Conservation (phyloP, 2,113 vertebrate genomes). For the Ophthalmolycus amberensis region DNA sequence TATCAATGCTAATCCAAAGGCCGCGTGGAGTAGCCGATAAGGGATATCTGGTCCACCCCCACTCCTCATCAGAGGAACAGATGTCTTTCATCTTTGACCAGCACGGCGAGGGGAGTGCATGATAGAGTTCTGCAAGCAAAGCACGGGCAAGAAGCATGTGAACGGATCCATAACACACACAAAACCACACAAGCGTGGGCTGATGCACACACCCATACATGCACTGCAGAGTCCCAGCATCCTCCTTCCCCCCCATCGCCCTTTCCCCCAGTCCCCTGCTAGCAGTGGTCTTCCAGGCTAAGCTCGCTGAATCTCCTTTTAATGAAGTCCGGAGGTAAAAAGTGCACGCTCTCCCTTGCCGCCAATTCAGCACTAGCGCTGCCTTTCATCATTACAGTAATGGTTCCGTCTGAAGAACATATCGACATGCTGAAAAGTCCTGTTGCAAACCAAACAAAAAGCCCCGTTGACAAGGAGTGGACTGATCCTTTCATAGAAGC, state of each 20-base stretch:
- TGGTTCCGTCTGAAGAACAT: slow-evolving; percentile 1
- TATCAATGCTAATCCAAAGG: slow-evolving; percentile 52
- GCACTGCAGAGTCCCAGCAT: not conserved
- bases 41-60: slow-evolving; percentile 12
- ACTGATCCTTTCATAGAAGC: not conserved
- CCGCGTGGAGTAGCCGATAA: slow-evolving; percentile 21
- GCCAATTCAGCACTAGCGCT: slow-evolving; percentile 17
- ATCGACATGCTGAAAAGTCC: not conserved
- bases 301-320: slow-evolving; percentile 73
- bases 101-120: slow-evolving; percentile 13
- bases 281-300: slow-evolving; percentile 59
- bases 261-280: slow-evolving; percentile 12
- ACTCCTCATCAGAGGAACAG: slow-evolving; percentile 42
- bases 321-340: slow-evolving; percentile 73
- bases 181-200: not conserved
- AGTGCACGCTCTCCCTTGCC: slow-evolving; percentile 54
- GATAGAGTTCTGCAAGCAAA: slow-evolving; percentile 20
- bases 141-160: not conserved
- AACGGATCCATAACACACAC: not conserved
- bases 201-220: not conserved
- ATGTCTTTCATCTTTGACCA: slow-evolving; percentile 58
- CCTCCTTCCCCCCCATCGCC: not conserved
- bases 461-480: not conserved
- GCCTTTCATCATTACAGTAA: slow-evolving; percentile 70
- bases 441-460: not conserved